These are phyloP conservation scores for Sphecodes monilicornis DNA, from an alignment of 2,888 invertebrate species.

Conservation along the genomic window DNA sequence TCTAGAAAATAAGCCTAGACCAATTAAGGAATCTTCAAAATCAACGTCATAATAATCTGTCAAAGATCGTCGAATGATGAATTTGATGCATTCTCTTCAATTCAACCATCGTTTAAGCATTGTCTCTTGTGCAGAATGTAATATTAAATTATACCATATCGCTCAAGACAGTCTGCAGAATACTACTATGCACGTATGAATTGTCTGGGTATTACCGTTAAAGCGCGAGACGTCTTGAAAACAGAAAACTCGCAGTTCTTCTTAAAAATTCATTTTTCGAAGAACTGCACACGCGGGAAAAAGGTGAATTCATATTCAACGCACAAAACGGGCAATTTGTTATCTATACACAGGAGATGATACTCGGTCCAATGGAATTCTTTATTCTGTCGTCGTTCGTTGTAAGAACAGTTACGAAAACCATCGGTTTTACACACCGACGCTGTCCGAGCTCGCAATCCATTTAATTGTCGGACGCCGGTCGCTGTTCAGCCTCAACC, in stretches of 20 bases:
- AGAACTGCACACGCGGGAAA: neutral
- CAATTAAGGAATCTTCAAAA: too few species aligned
- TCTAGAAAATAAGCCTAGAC: too few species aligned
- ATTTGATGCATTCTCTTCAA: too few species aligned
- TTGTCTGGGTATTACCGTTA: neutral
- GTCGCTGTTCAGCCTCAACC: constrained; percentile 36
- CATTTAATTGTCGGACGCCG: constrained; percentile 49
- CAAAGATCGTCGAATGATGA: too few species aligned
- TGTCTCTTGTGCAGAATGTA: too few species aligned
- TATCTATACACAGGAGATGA: neutral
- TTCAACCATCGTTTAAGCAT: too few species aligned
- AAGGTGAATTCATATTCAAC: neutral
- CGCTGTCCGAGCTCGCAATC: constrained; percentile 27
- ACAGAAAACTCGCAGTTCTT: neutral
- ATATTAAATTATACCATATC: neutral
- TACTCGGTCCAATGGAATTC: neutral
- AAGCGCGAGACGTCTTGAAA: neutral
- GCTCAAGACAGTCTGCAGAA: neutral
- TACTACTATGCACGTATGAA: neutral
- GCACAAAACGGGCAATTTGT: neutral
- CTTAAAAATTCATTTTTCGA: neutral
- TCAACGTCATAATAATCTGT: too few species aligned
- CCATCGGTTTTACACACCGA: constrained; percentile 33
- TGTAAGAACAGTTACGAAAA: constrained; percentile 22
- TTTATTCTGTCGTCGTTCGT: neutral